Evolutionary conservation across 2,113 vertebrate species (phyloP).

Genomic region (Paramormyrops kingsleyae): DNA sequence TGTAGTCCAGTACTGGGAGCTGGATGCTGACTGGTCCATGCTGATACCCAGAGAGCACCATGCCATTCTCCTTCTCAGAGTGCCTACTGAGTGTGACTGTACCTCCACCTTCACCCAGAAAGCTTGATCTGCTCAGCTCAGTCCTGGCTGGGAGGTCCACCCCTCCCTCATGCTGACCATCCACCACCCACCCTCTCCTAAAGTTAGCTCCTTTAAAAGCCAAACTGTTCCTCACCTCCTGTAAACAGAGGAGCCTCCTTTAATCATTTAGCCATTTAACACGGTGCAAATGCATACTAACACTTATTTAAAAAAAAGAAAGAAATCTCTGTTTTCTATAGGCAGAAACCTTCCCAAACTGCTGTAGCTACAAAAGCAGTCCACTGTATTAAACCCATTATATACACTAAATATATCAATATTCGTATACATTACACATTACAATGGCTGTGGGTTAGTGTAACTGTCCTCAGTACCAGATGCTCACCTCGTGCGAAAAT

Average conservation of each 20-base stretch:
- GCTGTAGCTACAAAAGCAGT: background rate
- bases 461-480: background rate
- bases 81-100: background rate
- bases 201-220: background rate
- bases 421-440: background rate
- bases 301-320: background rate
- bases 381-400: background rate
- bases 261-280: background rate
- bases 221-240: background rate
- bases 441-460: background rate
- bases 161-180: background rate
- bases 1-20: background rate
- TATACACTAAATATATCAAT: background rate
- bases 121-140: background rate
- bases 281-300: background rate
- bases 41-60: background rate
- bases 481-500: background rate
- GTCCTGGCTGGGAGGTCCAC: background rate
- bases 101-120: background rate
- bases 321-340: background rate
- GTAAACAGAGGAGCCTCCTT: background rate
- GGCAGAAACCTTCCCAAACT: background rate
- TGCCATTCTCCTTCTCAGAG: background rate
- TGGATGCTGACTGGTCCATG: background rate
- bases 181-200: background rate